These are phyloP conservation scores for Oriolus oriolus DNA, from an alignment of 2,113 vertebrate species.

Conservation along the genomic window DNA sequence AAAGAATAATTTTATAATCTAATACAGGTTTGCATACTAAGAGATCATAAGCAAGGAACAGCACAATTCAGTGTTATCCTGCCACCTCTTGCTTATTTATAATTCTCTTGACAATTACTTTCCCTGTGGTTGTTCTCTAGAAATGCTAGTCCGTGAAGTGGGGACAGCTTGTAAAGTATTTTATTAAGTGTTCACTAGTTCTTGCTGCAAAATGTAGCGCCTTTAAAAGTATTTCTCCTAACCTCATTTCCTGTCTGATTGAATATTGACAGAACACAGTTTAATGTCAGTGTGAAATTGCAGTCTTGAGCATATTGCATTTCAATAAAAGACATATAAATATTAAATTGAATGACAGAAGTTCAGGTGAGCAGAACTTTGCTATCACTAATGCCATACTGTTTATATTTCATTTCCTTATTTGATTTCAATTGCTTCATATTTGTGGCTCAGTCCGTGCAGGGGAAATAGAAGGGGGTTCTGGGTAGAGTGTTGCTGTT, in stretches of 20 bases:
- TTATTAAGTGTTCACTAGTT: neutral
- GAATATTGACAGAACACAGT: neutral
- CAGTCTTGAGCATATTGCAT: slow-evolving; percentile 25
- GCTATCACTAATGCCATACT: neutral
- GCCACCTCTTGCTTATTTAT: neutral
- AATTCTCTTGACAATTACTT: neutral
- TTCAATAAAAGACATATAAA: slow-evolving; percentile 4
- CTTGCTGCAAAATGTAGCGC: neutral
- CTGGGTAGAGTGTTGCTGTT: neutral
- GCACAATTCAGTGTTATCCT: neutral
- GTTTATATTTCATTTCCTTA: neutral
- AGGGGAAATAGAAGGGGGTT: neutral
- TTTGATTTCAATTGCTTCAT: neutral
- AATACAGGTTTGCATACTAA: neutral
- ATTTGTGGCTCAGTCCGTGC: neutral
- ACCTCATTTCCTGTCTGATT: neutral
- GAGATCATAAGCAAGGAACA: neutral
- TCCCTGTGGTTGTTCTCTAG: neutral
- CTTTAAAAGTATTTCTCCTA: slow-evolving; percentile 19
- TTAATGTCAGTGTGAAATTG: slow-evolving; percentile 26
- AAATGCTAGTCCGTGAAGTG: neutral
- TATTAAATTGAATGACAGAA: neutral
- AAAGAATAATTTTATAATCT: neutral
- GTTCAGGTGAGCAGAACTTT: neutral
- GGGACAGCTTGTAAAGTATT: neutral